These are phyloP conservation scores for Heliocidaris erythrogramma DNA, from an alignment of 35 echinoderm and acorn worm species.

Conservation along the genomic window DNA sequence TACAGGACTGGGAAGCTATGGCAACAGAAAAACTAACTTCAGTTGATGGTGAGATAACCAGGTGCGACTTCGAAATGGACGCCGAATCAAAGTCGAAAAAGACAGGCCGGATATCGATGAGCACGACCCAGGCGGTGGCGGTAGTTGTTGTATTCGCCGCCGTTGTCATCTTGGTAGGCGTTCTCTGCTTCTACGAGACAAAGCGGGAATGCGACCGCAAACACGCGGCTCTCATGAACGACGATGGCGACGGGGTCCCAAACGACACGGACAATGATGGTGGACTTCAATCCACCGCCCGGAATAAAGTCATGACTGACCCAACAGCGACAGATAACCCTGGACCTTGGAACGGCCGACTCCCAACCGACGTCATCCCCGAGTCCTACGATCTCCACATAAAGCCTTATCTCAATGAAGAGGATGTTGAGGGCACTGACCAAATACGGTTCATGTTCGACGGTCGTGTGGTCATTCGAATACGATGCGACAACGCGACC, in stretches of 20 bases:
- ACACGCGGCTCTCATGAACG: neutral
- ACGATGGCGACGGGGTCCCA: neutral
- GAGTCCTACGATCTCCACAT: slow-evolving; percentile 65
- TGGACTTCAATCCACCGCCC: neutral
- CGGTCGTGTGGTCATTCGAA: slow-evolving; percentile 55
- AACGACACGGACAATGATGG: neutral
- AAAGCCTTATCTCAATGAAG: slow-evolving; percentile 73
- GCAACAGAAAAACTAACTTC: neutral
- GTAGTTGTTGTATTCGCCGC: neutral
- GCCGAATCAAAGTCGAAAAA: neutral
- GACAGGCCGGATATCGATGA: neutral
- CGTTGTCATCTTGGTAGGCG: slow-evolving; percentile 15
- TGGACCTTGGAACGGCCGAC: slow-evolving; percentile 61
- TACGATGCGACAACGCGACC: slow-evolving; percentile 44
- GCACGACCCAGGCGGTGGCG: neutral
- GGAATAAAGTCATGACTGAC: neutral
- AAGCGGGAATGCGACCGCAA: slow-evolving; percentile 21
- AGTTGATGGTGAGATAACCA: slow-evolving; percentile 11
- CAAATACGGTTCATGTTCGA: slow-evolving; percentile 69
- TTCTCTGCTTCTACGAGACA: slow-evolving; percentile 2
- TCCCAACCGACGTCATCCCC: slow-evolving; percentile 63
- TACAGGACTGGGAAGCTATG: neutral
- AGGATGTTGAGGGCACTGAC: slow-evolving; percentile 42
- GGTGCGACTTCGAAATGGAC: slow-evolving; percentile 32
- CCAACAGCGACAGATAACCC: neutral